Evolutionary conservation across 2,797 vertebrate species (phyloP).

Genomic region (Nyctalus aviator): DNA sequence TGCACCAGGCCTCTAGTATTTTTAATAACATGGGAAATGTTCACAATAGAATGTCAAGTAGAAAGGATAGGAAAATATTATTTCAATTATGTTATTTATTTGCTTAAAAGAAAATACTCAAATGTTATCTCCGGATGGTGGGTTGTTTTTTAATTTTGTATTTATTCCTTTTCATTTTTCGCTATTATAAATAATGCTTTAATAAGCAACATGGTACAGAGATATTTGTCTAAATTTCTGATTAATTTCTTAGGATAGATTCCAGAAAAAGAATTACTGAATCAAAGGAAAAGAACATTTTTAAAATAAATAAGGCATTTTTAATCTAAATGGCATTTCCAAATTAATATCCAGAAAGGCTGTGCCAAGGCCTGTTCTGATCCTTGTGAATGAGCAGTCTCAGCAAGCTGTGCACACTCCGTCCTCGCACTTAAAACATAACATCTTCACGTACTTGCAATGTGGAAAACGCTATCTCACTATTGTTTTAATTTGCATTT

Average conservation of each 20-base stretch:
- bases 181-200: neutral
- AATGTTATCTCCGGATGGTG: neutral
- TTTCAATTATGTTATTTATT: conserved; percentile 30
- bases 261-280: conserved; percentile 48
- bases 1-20: neutral
- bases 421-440: neutral
- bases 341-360: conserved; percentile 20
- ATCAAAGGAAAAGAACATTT: conserved; percentile 41
- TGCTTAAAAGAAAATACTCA: neutral
- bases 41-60: neutral
- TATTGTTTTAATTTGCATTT: conserved; percentile 61
- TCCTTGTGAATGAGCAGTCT: neutral
- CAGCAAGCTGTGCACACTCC: neutral
- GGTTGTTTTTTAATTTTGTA: conserved; percentile 25
- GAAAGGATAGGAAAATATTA: neutral
- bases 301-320: neutral
- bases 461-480: neutral
- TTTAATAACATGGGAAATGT: neutral
- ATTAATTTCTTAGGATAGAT: conserved; percentile 21
- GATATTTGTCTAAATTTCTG: conserved; percentile 53
- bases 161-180: conserved; percentile 10
- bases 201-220: neutral
- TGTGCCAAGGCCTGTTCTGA: neutral
- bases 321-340: neutral
- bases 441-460: neutral